A percentile compares a stretch with the other conserved stretches of the same genome.
Evolutionary conservation across 2,888 invertebrate species (phyloP).

Genomic region (Acleris holmiana): DNA sequence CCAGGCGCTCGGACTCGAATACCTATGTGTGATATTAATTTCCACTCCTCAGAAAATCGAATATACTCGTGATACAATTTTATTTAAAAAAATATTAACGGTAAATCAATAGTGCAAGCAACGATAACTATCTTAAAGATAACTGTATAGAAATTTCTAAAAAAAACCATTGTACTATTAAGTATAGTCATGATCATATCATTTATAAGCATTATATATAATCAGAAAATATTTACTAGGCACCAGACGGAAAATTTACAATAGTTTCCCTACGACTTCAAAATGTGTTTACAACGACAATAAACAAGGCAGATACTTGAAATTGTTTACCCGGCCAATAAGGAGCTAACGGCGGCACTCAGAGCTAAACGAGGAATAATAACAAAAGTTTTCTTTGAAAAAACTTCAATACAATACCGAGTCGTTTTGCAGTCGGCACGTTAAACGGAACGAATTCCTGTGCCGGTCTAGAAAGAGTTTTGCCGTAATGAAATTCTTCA

Average conservation of each 20-base stretch:
- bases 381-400: conserved; percentile 65
- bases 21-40: background rate
- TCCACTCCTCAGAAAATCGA: background rate
- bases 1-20: background rate
- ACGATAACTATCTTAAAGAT: too few species aligned
- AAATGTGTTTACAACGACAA: conserved; percentile 1
- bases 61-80: too few species aligned
- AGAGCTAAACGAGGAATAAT: conserved; percentile 56
- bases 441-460: conserved; percentile 72
- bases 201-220: too few species aligned
- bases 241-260: background rate
- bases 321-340: conserved; percentile 30
- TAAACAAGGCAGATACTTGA: conserved; percentile 18
- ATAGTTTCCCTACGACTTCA: background rate
- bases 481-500: conserved; percentile 81
- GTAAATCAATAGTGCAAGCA: too few species aligned
- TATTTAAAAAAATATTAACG: too few species aligned
- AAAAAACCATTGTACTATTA: too few species aligned
- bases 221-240: too few species aligned
- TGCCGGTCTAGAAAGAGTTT: conserved; percentile 67
- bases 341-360: conserved; percentile 9
- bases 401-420: conserved; percentile 70
- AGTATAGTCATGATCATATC: too few species aligned
- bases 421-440: conserved; percentile 60
- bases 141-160: too few species aligned